These are phyloP conservation scores for Odontomachus brunneus DNA, from an alignment of 1,140 invertebrate genomes.

Conservation along the genomic window DNA sequence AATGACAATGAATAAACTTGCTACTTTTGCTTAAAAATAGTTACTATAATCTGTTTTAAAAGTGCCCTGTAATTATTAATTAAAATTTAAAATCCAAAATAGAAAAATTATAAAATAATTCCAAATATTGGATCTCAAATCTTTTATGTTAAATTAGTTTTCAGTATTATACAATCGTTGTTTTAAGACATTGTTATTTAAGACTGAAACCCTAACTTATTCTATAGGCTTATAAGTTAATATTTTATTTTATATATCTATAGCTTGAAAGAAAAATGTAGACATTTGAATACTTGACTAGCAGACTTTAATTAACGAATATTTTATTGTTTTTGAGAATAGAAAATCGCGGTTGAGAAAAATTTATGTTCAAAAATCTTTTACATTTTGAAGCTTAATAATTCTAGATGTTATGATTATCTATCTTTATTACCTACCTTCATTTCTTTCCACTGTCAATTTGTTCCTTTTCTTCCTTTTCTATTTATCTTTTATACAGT, in stretches of 20 bases:
- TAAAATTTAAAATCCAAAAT: neutral
- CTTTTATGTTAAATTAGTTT: conserved; percentile 77
- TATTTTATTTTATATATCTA: neutral
- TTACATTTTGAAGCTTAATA: no score
- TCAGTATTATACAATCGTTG: conserved; percentile 11
- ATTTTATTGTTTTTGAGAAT: no score
- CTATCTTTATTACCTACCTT: no score
- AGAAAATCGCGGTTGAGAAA: no score
- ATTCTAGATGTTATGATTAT: no score
- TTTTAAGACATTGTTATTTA: neutral
- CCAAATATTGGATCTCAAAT: conserved; percentile 82
- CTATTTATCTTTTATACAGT: no score
- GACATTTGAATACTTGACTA: no score
- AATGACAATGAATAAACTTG: conserved; percentile 42
- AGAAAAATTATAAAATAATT: neutral
- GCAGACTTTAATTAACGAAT: no score
- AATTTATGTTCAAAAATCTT: no score
- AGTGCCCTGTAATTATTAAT: neutral
- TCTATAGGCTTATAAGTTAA: conserved; percentile 3
- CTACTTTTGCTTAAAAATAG: conserved; percentile 39
- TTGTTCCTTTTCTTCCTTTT: no score
- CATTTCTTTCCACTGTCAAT: no score
- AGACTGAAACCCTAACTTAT: neutral
- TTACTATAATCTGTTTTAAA: neutral
- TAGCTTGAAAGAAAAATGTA: no score